Evolutionary conservation across 2,888 invertebrate genomes (phyloP).

Genomic region (Brenthis ino): DNA sequence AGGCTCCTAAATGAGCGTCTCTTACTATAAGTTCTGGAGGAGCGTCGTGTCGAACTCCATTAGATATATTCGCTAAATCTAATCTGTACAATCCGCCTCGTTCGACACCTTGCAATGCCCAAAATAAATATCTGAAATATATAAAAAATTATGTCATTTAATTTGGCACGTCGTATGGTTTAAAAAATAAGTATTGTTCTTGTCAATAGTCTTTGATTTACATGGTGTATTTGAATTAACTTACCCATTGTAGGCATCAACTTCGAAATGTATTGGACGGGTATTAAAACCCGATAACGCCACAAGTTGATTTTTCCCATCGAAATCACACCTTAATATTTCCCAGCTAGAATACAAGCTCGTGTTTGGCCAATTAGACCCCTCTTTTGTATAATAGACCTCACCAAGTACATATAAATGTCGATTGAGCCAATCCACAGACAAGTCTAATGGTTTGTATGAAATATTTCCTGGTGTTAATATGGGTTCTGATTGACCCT

Average conservation of each 20-base stretch:
- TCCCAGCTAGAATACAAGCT: conserved; percentile 82
- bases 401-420: conserved; percentile 92
- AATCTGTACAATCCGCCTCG: conserved; percentile 88
- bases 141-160: background rate
- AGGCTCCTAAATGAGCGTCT: conserved; percentile 88
- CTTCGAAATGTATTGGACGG: conserved; percentile 90
- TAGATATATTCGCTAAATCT: conserved; percentile 89
- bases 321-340: conserved; percentile 88
- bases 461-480: conserved; percentile 82
- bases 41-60: conserved; percentile 87
- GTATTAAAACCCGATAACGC: conserved; percentile 87
- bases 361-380: conserved; percentile 51
- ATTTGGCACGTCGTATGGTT: background rate
- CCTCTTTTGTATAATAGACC: conserved; percentile 77
- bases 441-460: conserved; percentile 86
- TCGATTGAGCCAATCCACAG: conserved; percentile 94
- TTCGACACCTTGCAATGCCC: conserved; percentile 83
- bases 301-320: conserved; percentile 86
- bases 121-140: conserved; percentile 88
- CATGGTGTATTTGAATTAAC: conserved; percentile 22
- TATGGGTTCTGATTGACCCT: conserved; percentile 72
- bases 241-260: conserved; percentile 96
- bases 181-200: background rate
- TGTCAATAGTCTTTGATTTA: background rate
- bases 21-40: conserved; percentile 85